Evolutionary conservation across 2,797 vertebrate species (phyloP).

Genomic region (Alfaro cultratus): DNA sequence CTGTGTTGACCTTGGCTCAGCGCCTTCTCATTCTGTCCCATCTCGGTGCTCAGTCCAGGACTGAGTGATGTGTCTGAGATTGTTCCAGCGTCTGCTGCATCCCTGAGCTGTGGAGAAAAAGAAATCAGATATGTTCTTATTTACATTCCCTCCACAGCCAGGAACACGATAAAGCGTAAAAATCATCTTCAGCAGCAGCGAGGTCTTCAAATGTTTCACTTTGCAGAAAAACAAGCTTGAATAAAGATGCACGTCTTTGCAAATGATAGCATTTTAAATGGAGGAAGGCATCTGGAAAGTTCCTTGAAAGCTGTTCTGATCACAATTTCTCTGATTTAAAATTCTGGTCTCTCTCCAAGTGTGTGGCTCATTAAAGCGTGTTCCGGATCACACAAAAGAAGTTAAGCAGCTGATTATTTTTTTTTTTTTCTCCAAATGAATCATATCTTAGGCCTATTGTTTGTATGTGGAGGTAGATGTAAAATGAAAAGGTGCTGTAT

Average conservation of each 20-base stretch:
- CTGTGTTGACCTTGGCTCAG: constrained; percentile 70
- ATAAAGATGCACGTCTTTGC: constrained; percentile 2
- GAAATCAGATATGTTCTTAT: constrained; percentile 21
- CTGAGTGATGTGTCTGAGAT: constrained; percentile 60
- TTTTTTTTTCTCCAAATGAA: constrained; percentile 7
- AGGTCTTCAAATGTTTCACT: neutral
- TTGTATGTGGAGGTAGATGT: constrained; percentile 51
- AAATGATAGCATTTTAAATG: constrained; percentile 2
- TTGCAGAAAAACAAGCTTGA: neutral
- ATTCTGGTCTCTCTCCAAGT: constrained; percentile 26
- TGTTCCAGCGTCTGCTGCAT: constrained; percentile 41
- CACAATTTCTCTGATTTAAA: constrained; percentile 41
- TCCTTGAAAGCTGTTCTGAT: constrained; percentile 37
- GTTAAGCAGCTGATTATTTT: constrained; percentile 46
- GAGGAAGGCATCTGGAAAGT: neutral
- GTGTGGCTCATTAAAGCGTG: constrained; percentile 31
- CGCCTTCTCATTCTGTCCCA: constrained; percentile 48
- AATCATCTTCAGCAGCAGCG: neutral
- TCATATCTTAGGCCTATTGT: constrained; percentile 52
- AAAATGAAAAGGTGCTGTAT: constrained; percentile 27
- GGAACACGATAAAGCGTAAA: constrained; percentile 8
- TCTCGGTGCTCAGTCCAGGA: constrained; percentile 54
- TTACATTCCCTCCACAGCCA: neutral
- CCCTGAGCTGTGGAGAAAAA: constrained; percentile 60
- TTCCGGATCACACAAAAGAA: constrained; percentile 39